Base-by-base conservation (phyloP, 2,113 vertebrate genomes). In the Microtus montanus region DNA sequence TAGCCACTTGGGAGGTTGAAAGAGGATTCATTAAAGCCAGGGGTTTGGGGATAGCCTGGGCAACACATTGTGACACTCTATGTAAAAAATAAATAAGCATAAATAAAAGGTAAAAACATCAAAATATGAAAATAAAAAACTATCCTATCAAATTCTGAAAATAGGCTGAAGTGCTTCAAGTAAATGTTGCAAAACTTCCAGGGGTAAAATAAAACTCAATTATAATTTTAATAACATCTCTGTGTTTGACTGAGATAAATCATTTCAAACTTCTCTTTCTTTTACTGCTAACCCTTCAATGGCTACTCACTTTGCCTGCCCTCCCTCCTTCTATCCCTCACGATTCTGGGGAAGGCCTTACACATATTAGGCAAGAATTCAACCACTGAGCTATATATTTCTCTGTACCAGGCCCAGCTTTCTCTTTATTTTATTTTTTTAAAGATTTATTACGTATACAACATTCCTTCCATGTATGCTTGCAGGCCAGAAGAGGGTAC, bases 131-230 rank as follows among this genome's bases (percentile, higher is more conserved):
- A 84, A 58, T 58, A 33, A 10, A 89, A 44, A 79, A 28, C 58
- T 93, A 74, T n/a, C 33, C 33, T 96, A 82, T 77, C 41, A 95
- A 92, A 89, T 95, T 95, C 85, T 92, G 35, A 79, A 86, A 86
- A 79, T 95, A 35, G 7, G 11, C 49, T 54, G 89, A 79, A 73
- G 15, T 84, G 28, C 54, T 95, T 80, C 78, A 96, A 94, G 84
- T 68, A 61, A 94, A 79, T 35, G 44, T 35, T 75, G 58, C 41
- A 96, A 91, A 91, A 90, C 24, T 95, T 79, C 80, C 30, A 83
- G 74, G 30, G 7, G 30, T 26, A 94, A 49, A 73, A 88, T 12
- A 38, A 88, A 75, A 52, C 20, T 61, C 70, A 63, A n/a, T 26
- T 68, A 77, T 87, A 64, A 83, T 88, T 93, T 88, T 95, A 93